These are phyloP conservation scores for Cephus rjabovi DNA, from an alignment of 2,888 invertebrate genomes.

Conservation along the genomic window DNA sequence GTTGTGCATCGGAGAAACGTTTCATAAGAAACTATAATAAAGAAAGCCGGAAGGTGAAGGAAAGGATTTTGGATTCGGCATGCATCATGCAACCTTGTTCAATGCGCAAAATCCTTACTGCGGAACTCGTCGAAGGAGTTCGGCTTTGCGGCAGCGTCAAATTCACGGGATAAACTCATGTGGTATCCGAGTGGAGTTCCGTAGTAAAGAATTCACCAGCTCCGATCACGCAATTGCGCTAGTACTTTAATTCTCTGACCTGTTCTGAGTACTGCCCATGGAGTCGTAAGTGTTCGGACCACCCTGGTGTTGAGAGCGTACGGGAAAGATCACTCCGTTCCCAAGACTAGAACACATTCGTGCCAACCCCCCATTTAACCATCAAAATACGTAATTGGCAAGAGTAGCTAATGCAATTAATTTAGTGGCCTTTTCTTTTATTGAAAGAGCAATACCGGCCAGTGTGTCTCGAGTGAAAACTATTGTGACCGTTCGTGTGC, in stretches of 20 bases:
- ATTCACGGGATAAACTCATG: constrained; percentile 12
- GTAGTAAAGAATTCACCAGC: constrained; percentile 29
- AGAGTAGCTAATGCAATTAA: no score
- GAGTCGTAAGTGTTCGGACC: constrained; percentile 83
- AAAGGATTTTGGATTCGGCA: no score
- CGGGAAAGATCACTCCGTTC: constrained; percentile 89
- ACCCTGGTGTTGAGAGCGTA: constrained; percentile 78
- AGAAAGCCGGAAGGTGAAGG: no score
- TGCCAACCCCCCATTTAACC: constrained; percentile 45
- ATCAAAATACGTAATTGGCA: no score
- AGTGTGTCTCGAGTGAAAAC: no score
- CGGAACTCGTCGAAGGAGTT: constrained; percentile 40
- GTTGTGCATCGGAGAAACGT: no score
- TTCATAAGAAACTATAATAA: no score
- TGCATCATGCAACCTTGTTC: no score
- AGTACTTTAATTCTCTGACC: constrained; percentile 73
- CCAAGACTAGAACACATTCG: constrained; percentile 80
- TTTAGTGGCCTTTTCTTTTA: no score
- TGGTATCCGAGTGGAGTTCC: constrained; percentile 33
- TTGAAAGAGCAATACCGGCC: no score
- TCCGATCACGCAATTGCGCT: constrained; percentile 21
- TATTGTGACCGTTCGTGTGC: no score
- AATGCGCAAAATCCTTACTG: constrained; percentile 34
- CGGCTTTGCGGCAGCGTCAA: constrained; percentile 3
- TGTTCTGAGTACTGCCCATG: constrained; percentile 88